A percentile compares a stretch with the other conserved stretches of the same genome.
Conservation (phyloP, 2,888 invertebrate species). For the Oligia latruncula region DNA sequence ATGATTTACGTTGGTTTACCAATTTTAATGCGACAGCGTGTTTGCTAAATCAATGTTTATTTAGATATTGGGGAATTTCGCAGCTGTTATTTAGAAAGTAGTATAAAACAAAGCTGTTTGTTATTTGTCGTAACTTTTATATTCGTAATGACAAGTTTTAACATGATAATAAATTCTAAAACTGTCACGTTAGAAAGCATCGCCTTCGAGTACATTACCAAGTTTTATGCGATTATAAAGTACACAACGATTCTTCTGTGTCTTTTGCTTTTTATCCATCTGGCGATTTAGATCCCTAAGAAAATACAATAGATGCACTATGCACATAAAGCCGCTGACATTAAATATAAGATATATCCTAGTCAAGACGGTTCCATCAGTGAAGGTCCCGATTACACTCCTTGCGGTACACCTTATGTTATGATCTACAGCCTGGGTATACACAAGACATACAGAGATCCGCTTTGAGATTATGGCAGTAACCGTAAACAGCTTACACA, state of each 20-base stretch:
- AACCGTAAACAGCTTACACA: conserved; percentile 58
- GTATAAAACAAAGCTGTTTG: neutral
- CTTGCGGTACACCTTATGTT: conserved; percentile 79
- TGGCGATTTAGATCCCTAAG: conserved; percentile 3
- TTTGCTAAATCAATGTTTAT: conserved; percentile 67
- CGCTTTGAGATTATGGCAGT: conserved; percentile 75
- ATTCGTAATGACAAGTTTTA: conserved; percentile 5
- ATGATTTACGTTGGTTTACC: conserved; percentile 72
- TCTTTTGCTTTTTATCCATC: conserved; percentile 13
- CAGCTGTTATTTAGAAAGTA: conserved; percentile 25
- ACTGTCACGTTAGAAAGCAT: conserved; percentile 5
- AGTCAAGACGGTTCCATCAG: conserved; percentile 64
- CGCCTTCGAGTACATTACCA: neutral
- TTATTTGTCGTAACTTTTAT: neutral
- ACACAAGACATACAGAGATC: conserved; percentile 71
- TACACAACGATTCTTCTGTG: conserved; percentile 6
- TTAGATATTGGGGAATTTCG: conserved; percentile 44
- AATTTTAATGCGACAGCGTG: conserved; percentile 66
- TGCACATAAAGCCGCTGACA: conserved; percentile 52
- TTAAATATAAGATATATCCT: conserved; percentile 63
- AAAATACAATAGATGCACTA: conserved; percentile 22
- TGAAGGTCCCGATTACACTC: conserved; percentile 69
- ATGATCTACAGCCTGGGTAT: conserved; percentile 71
- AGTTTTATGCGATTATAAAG: conserved; percentile 1
- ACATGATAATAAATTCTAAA: conserved; percentile 9